These are phyloP conservation scores for Amia ocellicauda DNA, from an alignment of 2,113 vertebrate species.

Conservation along the genomic window DNA sequence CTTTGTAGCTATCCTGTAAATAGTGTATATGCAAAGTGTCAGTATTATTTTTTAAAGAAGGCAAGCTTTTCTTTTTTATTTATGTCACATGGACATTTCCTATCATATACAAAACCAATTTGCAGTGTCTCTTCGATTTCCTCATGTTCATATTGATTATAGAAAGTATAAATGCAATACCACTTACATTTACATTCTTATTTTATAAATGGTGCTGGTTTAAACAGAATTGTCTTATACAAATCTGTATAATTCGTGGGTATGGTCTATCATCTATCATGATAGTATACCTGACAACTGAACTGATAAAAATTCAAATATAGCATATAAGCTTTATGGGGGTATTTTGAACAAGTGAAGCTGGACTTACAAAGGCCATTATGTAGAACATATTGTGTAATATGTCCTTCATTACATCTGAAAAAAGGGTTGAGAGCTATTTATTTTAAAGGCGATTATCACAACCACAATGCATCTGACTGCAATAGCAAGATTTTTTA, in stretches of 20 bases:
- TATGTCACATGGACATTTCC: slow-evolving; percentile 48
- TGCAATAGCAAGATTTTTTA: slow-evolving; percentile 70
- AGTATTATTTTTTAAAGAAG: slow-evolving; percentile 61
- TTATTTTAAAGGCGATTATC: slow-evolving; percentile 63
- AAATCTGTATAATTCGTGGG: slow-evolving; percentile 1
- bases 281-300: not conserved
- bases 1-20: slow-evolving; percentile 65
- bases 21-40: slow-evolving; percentile 70
- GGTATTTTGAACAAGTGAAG: slow-evolving; percentile 25
- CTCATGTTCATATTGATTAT: too few species aligned
- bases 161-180: slow-evolving; percentile 9
- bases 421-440: slow-evolving; percentile 48
- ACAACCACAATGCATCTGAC: slow-evolving; percentile 75
- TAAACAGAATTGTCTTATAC: not conserved
- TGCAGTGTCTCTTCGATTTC: slow-evolving; percentile 19
- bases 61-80: slow-evolving; percentile 46
- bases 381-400: slow-evolving; percentile 27
- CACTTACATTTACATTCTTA: slow-evolving; percentile 11
- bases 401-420: slow-evolving; percentile 25
- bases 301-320: not conserved
- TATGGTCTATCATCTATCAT: too few species aligned
- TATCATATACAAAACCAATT: slow-evolving; percentile 27
- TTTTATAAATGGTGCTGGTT: slow-evolving; percentile 14
- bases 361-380: slow-evolving; percentile 36
- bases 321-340: slow-evolving; percentile 3